Conservation (phyloP, 1,140 invertebrate species). For the Megalopta genalis region DNA sequence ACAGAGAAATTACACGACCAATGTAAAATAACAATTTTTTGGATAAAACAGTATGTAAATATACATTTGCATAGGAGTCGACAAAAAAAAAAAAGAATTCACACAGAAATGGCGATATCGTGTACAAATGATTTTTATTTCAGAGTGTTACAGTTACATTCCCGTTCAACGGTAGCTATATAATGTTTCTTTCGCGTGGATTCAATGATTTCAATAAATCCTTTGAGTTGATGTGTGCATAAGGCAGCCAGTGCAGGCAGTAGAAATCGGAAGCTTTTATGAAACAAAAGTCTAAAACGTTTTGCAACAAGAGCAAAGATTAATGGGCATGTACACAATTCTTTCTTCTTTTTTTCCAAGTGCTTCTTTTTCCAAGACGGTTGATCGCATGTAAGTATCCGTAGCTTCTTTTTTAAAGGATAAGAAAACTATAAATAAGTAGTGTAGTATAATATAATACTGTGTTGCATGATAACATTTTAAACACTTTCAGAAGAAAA, state of each 20-base stretch:
- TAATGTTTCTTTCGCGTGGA: slow-evolving; percentile 32
- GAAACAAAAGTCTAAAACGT: neutral
- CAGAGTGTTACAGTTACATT: slow-evolving; percentile 48
- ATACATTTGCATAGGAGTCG: slow-evolving; percentile 47
- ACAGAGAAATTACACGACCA: slow-evolving; percentile 44
- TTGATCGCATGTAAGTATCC: slow-evolving; percentile 50
- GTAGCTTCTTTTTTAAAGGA: slow-evolving; percentile 54
- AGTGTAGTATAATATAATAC: slow-evolving; percentile 55
- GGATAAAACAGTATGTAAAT: slow-evolving; percentile 47
- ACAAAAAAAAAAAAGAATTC: neutral
- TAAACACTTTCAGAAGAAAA: slow-evolving; percentile 32
- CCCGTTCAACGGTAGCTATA: slow-evolving; percentile 30
- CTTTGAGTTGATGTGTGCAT: slow-evolving; percentile 26
- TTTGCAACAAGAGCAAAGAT: neutral
- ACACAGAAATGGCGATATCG: slow-evolving; percentile 26
- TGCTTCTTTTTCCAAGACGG: slow-evolving; percentile 17
- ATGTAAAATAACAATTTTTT: slow-evolving; percentile 54
- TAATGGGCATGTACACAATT: slow-evolving; percentile 31
- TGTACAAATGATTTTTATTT: slow-evolving; percentile 37
- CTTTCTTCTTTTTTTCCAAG: slow-evolving; percentile 32
- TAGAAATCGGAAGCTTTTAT: slow-evolving; percentile 10
- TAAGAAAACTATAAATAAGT: slow-evolving; percentile 59
- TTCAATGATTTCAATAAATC: slow-evolving; percentile 16
- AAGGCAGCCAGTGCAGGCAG: slow-evolving; percentile 46
- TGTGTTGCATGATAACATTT: slow-evolving; percentile 66